Evolutionary conservation across 2,797 vertebrate species (phyloP).

Genomic region (Sphenopsis melanotis): DNA sequence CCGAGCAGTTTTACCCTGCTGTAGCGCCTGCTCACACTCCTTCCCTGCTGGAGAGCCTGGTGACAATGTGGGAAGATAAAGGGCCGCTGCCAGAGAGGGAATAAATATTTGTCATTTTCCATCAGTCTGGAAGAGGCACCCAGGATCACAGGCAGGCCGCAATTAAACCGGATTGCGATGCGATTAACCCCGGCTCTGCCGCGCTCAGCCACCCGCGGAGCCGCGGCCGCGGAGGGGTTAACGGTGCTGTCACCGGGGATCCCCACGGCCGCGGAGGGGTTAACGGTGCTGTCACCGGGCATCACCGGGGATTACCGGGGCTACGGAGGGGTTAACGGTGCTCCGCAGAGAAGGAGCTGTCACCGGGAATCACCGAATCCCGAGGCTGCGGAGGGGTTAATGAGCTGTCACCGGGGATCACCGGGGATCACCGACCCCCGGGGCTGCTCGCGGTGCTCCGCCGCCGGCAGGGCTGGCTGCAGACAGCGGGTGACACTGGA

Average conservation of each 20-base stretch:
- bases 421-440: too few species aligned
- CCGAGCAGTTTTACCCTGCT: slow-evolving; percentile 31
- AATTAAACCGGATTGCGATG: not conserved
- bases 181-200: not conserved
- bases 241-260: not conserved
- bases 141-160: not conserved
- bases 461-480: not conserved
- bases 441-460: rapidly evolving
- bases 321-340: too few species aligned
- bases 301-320: too few species aligned
- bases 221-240: not conserved
- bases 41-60: not conserved
- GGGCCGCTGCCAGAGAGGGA: not conserved
- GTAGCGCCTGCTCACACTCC: not conserved
- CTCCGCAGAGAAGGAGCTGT: too few species aligned
- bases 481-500: not conserved
- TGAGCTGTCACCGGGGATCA: not conserved
- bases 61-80: not conserved
- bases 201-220: not conserved
- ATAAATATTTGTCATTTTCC: slow-evolving; percentile 57
- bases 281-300: too few species aligned
- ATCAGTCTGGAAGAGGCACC: not conserved
- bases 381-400: too few species aligned
- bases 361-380: too few species aligned
- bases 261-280: too few species aligned